Percentiles rank a stretch among this genome's conserved stretches.
Conservation (phyloP, 2,797 vertebrate species). For the Remorina albescens region DNA sequence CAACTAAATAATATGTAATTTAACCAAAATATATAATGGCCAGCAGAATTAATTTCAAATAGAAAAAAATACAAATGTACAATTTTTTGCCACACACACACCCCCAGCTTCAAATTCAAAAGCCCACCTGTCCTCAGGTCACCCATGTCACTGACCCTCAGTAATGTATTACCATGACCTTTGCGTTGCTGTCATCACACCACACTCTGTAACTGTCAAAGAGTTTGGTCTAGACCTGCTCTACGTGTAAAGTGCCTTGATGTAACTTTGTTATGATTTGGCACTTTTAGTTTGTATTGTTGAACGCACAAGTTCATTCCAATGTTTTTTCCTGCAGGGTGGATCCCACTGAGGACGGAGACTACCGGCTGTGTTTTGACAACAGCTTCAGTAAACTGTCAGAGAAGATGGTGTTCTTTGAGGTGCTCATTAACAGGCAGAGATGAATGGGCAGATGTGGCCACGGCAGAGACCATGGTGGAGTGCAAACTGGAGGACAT, state of each 20-base stretch:
- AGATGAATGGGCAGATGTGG: slow-evolving; percentile 69
- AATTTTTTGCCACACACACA: too few species aligned
- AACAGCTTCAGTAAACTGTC: slow-evolving; percentile 92
- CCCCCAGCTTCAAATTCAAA: neutral
- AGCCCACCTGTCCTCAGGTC: neutral
- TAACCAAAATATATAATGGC: too few species aligned
- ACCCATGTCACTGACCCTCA: neutral
- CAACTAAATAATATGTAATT: too few species aligned
- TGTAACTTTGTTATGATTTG: too few species aligned
- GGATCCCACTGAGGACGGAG: slow-evolving; percentile 87
- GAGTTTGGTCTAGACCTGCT: too few species aligned
- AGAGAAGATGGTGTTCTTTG: slow-evolving; percentile 91
- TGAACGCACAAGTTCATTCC: neutral
- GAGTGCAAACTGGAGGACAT: slow-evolving; percentile 89
- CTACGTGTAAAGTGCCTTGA: too few species aligned
- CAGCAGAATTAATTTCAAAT: too few species aligned
- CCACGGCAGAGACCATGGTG: slow-evolving; percentile 76
- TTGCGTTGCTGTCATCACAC: slow-evolving; percentile 3
- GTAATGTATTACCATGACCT: slow-evolving; percentile 3
- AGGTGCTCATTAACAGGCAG: slow-evolving; percentile 80
- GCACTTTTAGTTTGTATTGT: too few species aligned
- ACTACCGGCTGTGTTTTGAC: slow-evolving; percentile 93
- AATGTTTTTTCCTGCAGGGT: slow-evolving; percentile 73
- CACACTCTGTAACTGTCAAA: neutral
- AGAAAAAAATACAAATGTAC: too few species aligned